Base-by-base conservation (phyloP, 2,113 vertebrate genomes). In the Ptilorrhoa leucosticta region DNA sequence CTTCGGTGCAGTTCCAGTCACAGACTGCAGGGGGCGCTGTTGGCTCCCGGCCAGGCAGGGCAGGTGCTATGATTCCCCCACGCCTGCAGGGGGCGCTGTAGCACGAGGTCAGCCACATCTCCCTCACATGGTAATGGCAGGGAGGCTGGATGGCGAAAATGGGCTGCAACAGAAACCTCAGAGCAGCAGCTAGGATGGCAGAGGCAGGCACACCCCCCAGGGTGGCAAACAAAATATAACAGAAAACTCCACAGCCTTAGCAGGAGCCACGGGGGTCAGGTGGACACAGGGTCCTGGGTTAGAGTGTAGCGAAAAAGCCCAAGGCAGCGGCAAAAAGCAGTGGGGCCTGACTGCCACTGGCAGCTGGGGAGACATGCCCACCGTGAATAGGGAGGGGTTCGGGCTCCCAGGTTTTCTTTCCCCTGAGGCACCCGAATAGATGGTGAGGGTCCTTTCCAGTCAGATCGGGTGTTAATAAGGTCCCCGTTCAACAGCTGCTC, bases 31-130 rank as follows among this genome's bases (percentile, higher is more conserved):
- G 51, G 51, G 28, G 63, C 13, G 2, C 26, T 47, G 40, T 0
- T 31, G 63, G 50, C 40, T 37, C 33, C 61, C 5, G 1, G 24
- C 18, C 11, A 2, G 40, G n/a, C 13, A 21, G n/a, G 51, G 22
- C 17, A 1, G 17, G 11, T 10, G 28, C 5, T 0, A 7, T 39
- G 33, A 3, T 21, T 56, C 21, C 16, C 11, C 63, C 13, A 0
- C 2, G 0, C 2, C 33, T 19, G 40, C 50, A 65, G 33, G 40
- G 50, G 39, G 50, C 1, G 13, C 40, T 66, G 40, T 31, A 21
- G 39, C 7, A 2, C 1, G 1, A 24, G 16, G 0, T 20, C 33
- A 13, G 16, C 2, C 10, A 8, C 47, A 33, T 22, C 14, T 28
- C 4, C 19, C 7, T 42, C 31, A 11, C 13, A 13, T 4, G 11